Evolutionary conservation across 2,888 invertebrate species (phyloP).

Genomic region (Plebejus argus): DNA sequence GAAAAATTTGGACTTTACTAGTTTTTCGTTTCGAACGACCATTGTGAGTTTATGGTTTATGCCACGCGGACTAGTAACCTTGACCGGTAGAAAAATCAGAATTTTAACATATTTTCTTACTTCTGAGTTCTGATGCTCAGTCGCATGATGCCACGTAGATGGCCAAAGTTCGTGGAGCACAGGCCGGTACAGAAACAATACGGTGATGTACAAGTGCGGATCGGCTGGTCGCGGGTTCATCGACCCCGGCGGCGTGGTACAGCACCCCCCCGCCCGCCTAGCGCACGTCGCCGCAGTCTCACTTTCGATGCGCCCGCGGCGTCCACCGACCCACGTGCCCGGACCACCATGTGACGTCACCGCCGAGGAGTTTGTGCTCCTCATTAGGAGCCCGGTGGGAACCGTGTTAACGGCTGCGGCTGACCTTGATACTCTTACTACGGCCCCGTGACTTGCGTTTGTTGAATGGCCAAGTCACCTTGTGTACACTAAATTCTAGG

Average conservation of each 20-base stretch:
- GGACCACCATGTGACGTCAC: slow-evolving; percentile 71
- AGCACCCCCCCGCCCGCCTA: slow-evolving; percentile 49
- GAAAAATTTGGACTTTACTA: no score
- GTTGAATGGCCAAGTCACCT: slow-evolving; percentile 21
- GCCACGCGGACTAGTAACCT: not conserved
- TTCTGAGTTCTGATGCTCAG: not conserved
- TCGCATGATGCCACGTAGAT: not conserved
- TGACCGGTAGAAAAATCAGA: not conserved
- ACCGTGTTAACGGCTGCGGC: slow-evolving; percentile 52
- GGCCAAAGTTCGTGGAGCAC: slow-evolving; percentile 33
- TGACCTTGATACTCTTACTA: slow-evolving; percentile 40
- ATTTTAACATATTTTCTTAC: not conserved
- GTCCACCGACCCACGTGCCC: slow-evolving; percentile 71
- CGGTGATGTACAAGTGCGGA: slow-evolving; percentile 73
- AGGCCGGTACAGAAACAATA: slow-evolving; percentile 68
- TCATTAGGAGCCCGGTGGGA: slow-evolving; percentile 68
- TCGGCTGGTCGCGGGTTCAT: slow-evolving; percentile 74
- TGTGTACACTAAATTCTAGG: slow-evolving; percentile 3
- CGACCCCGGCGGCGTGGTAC: slow-evolving; percentile 55
- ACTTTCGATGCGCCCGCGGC: slow-evolving; percentile 76
- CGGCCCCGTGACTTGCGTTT: slow-evolving; percentile 7
- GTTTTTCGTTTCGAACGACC: not conserved
- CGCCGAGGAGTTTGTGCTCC: slow-evolving; percentile 65
- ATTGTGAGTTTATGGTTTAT: not conserved
- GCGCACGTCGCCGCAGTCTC: slow-evolving; percentile 64